Conservation (phyloP, 2,888 invertebrate genomes). For the Euphydryas editha region DNA sequence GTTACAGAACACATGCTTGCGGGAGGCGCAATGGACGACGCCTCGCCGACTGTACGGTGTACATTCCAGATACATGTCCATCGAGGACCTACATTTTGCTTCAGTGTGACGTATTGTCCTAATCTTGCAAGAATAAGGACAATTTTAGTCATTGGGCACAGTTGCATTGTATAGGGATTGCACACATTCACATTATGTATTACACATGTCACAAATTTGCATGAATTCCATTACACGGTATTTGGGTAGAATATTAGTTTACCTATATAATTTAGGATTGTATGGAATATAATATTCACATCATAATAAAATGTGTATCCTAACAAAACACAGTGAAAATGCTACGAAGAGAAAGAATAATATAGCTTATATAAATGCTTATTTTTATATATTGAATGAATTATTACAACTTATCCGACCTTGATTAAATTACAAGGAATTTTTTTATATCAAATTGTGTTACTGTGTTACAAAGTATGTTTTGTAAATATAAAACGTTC, state of each 20-base stretch:
- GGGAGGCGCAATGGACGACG: constrained; percentile 5
- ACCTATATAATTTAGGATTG: background rate
- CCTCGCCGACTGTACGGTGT: constrained; percentile 7
- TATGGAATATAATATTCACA: background rate
- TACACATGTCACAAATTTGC: constrained; percentile 31
- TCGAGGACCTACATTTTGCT: constrained; percentile 63
- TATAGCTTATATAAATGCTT: too few species aligned
- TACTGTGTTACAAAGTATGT: background rate
- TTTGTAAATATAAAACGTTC: background rate
- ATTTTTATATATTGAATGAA: background rate
- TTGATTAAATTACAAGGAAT: background rate
- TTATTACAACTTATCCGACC: background rate
- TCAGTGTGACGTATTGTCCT: constrained; percentile 82
- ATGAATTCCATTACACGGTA: constrained; percentile 32
- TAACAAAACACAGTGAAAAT: background rate
- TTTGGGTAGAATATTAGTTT: constrained; percentile 14
- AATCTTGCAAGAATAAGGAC: constrained; percentile 64
- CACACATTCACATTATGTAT: constrained; percentile 68
- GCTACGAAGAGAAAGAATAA: background rate
- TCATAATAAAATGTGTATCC: background rate
- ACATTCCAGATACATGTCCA: constrained; percentile 41
- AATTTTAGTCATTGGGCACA: constrained; percentile 79
- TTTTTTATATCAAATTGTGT: background rate
- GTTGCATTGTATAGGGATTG: constrained; percentile 81
- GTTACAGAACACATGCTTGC: constrained; percentile 25